Conservation (phyloP, 2,888 invertebrate species). For the Yponomeuta malinellus region DNA sequence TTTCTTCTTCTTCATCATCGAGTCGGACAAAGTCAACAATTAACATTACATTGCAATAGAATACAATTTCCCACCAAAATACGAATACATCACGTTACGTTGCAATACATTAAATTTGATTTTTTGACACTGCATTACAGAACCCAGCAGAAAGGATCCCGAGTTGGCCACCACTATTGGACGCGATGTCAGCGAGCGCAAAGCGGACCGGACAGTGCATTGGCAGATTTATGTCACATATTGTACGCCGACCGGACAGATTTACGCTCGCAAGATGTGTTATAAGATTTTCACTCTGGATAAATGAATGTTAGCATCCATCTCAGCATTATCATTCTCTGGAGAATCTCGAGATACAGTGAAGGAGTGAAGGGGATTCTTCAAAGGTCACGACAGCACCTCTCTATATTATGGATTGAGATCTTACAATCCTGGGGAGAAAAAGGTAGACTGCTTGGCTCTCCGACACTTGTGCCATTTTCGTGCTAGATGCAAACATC, state of each 20-base stretch:
- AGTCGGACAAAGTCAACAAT: too few species aligned
- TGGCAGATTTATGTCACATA: slow-evolving; percentile 11
- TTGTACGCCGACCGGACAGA: slow-evolving; percentile 9
- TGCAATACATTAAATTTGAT: not conserved
- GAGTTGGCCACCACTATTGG: not conserved
- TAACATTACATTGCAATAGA: too few species aligned
- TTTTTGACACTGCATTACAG: not conserved
- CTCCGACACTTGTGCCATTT: too few species aligned
- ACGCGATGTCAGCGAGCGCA: not conserved
- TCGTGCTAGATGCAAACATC: too few species aligned
- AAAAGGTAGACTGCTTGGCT: too few species aligned
- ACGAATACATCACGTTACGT: too few species aligned
- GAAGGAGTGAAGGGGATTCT: not conserved
- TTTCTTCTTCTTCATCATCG: too few species aligned
- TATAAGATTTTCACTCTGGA: slow-evolving; percentile 1
- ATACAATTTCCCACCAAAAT: too few species aligned
- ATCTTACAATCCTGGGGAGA: not conserved
- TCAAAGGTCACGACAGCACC: not conserved
- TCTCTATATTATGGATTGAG: not conserved
- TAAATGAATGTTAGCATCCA: not conserved
- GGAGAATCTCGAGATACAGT: not conserved
- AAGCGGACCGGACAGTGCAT: slow-evolving; percentile 8
- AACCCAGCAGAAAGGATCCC: not conserved
- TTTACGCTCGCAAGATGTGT: slow-evolving; percentile 7
- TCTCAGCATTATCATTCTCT: not conserved